Conservation (phyloP, 2,113 vertebrate species). For the Condylura cristata region DNA sequence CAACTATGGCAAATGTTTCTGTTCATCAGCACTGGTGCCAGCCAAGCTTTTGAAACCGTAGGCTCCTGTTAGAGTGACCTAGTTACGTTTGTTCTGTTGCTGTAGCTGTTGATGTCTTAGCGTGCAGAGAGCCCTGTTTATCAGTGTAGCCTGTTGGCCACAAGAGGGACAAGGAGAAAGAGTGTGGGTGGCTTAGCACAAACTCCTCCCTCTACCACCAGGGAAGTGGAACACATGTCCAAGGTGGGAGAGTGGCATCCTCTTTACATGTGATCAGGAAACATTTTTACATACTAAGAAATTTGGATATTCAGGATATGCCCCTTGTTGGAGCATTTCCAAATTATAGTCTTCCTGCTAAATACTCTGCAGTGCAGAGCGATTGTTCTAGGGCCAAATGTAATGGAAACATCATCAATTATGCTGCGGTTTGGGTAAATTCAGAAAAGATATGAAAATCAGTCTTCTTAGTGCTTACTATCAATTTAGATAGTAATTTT, state of each 20-base stretch:
- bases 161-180: constrained; percentile 52
- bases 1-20: neutral
- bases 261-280: neutral
- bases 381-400: neutral
- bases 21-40: neutral
- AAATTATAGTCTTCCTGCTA: neutral
- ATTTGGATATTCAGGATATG: neutral
- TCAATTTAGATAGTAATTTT: neutral
- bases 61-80: neutral
- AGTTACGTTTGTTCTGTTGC: neutral
- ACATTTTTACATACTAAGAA: neutral
- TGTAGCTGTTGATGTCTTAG: neutral
- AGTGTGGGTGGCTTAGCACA: neutral
- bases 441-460: neutral
- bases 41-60: neutral
- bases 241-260: neutral
- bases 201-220: neutral
- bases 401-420: fast-evolving
- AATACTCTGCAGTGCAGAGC: neutral
- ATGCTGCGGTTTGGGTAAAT: neutral
- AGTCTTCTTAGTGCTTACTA: neutral
- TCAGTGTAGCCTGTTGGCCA: constrained; percentile 38
- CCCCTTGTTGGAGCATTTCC: neutral
- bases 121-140: neutral
- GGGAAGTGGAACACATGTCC: neutral